Base-by-base conservation (phyloP, 2,113 vertebrate species). In the Eupsittula cactorum region DNA sequence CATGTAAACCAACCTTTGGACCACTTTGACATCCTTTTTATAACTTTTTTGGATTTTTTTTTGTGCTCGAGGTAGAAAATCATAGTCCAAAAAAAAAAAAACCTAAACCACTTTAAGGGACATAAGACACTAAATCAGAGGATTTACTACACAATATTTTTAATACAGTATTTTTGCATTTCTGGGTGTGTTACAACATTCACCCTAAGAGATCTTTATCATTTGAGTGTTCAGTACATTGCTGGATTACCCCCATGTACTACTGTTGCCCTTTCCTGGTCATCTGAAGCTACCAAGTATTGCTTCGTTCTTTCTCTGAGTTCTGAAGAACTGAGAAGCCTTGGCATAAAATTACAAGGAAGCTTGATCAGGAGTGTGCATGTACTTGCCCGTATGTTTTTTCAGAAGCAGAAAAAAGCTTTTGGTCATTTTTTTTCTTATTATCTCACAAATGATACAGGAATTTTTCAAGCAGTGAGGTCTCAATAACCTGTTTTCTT, bases 361-460 rank as follows among this genome's bases (percentile, higher is more conserved):
- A 63, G 46, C 44, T 68, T 86, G 9, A 70, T 88, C 11, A 46
- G 77, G 50, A 53, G 37, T 7, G 0, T 82, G 46, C 33, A 1
- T 55, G 76, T 88, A 68, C 50, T 93, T 88, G 50, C 35, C 28
- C 24, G 21, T 89, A 64, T 67, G 35, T 95, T 95, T 82, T 82
- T 90, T 82, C 44, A 4, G 10, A 85, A 87, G 57, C 16, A 82
- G 57, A 14, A 75, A 78, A 42, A 89, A 81, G 47, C 65, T 79
- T 94, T 90, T 82, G 77, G 78, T 93, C 73, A 68, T 39, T 39
- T 91, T 80, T 95, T 95, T 89, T 82, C 42, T 85, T 87, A 39
- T 11, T 82, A 59, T 79, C 28, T 82, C 52, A 52, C 33, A 18
- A 87, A 62, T 25, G 9, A 90, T 67, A 55, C 2, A 44, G 42